Evolutionary conservation across 2,888 invertebrate species (phyloP), one percentile per base, ranked within the genome.

Genomic region (Aquatica leii): DNA sequence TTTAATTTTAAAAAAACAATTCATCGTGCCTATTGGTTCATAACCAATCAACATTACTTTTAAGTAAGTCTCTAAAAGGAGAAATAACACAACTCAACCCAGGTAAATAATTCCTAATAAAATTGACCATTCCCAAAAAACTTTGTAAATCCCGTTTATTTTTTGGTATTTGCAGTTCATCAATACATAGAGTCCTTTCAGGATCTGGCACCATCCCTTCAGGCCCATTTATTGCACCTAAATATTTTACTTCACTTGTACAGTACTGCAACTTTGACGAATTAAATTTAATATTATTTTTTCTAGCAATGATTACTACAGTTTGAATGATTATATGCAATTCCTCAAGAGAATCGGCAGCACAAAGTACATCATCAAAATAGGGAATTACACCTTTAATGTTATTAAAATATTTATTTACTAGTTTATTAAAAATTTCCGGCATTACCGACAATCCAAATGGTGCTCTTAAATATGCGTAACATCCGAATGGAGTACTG

Each of bases 341-440:
- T 59, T 73, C 59, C 67, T 61, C 40, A 55, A 61, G 35, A 18
- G 40, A 53, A 43, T 43, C 14, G 2, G 43, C 43, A 12, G 43
- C 43, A 43, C 15, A 34, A 34, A 69, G 40, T 59, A 78, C 61
- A 71, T 77, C 65, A 69, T 81, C 69, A 66, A 77, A 67, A 65
- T 79, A 75, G 37, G 80, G 52, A 56, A 72, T 11, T 49, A 79
- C 69, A 62, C 76, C 50, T 50, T 53, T 24, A 65, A 73, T 71
- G 68, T 75, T 12, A 72, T 77, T 40, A 79, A 77, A 75, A 73
- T 75, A 12, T 66, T 78, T 24, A 68, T 70, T 14, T 74, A 76
- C 74, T 24, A 70, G 62, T 48, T 68, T 71, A 57, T 77, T 75
- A 66, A 78, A 79, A 17, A 72, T 76, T 40, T 40, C 76, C 15